Conservation (phyloP, 2,888 invertebrate genomes). For the Tetragonula carbonaria region DNA sequence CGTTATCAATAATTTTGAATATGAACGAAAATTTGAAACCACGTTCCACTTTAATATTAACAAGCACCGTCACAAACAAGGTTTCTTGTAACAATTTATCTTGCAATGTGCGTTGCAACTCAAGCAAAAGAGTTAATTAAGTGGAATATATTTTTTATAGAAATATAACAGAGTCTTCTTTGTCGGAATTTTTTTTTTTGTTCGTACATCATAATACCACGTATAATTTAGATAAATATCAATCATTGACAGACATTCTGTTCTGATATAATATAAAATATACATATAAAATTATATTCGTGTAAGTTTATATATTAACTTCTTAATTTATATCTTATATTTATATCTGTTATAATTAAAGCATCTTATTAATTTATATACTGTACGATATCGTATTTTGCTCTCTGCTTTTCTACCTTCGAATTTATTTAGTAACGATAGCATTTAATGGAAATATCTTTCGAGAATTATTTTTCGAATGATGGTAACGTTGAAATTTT, state of each 20-base stretch:
- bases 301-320: not conserved
- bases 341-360: too few species aligned
- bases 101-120: conserved; percentile 3
- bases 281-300: too few species aligned
- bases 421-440: not conserved
- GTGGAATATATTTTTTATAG: not conserved
- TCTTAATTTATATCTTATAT: too few species aligned
- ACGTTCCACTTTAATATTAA: not conserved
- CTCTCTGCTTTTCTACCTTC: not conserved
- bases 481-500: not conserved
- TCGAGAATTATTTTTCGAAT: not conserved
- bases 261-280: too few species aligned
- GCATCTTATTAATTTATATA: too few species aligned
- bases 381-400: not conserved
- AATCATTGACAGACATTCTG: too few species aligned
- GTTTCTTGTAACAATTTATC: not conserved
- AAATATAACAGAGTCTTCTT: too few species aligned
- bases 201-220: too few species aligned
- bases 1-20: not conserved
- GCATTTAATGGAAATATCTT: not conserved
- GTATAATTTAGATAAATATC: too few species aligned
- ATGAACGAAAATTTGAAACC: not conserved
- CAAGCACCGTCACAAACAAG: not conserved
- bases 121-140: conserved; percentile 22
- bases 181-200: too few species aligned